A percentile compares a stretch with the other conserved stretches of the same genome.
These are phyloP conservation scores for Macaria notata DNA, from an alignment of 2,888 invertebrate species.

Conservation along the genomic window DNA sequence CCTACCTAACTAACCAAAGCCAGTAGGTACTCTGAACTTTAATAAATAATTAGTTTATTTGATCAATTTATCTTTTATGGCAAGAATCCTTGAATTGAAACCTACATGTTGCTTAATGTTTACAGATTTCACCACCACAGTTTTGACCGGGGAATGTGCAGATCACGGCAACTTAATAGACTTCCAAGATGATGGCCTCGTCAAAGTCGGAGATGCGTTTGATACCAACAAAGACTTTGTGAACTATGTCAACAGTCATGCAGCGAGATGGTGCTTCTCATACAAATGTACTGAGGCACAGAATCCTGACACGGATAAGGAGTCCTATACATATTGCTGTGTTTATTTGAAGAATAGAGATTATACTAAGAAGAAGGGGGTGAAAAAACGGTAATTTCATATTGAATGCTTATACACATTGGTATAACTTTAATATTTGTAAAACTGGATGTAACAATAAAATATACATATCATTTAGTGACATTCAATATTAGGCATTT, in stretches of 20 bases:
- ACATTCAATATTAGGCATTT: too few species aligned
- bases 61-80: too few species aligned
- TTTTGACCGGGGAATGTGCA: conserved; percentile 19
- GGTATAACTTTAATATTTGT: too few species aligned
- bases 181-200: conserved; percentile 44
- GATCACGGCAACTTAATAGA: conserved; percentile 41
- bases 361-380: conserved; percentile 42
- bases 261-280: conserved; percentile 50
- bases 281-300: conserved; percentile 51
- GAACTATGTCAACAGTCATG: conserved; percentile 51
- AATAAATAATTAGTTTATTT: too few species aligned
- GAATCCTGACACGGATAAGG: conserved; percentile 38
- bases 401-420: too few species aligned
- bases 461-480: too few species aligned
- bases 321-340: conserved; percentile 48
- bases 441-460: too few species aligned
- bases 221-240: conserved; percentile 46
- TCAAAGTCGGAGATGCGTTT: conserved; percentile 50
- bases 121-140: background rate
- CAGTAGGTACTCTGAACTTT: too few species aligned
- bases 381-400: conserved; percentile 48
- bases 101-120: background rate
- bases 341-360: conserved; percentile 49
- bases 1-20: too few species aligned
- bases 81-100: too few species aligned